phyloP scores from a whole-genome alignment of 2,113 vertebrate species.

The Martes martes region DNA sequence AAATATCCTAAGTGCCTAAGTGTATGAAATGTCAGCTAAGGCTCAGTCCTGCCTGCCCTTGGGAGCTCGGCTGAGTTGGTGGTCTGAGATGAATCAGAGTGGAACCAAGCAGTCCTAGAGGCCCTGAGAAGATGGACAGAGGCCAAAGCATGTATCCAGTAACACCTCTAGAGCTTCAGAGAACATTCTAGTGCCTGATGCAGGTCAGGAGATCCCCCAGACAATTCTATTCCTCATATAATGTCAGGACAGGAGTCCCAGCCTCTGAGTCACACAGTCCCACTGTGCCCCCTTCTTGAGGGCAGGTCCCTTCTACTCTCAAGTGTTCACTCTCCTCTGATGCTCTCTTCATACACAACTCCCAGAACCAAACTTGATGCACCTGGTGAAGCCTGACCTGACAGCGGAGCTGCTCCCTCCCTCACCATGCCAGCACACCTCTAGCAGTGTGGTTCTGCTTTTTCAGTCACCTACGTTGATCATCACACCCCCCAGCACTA shows the following conservation, averaged over 20 bases:
- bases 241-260: not conserved
- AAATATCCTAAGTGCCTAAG: not conserved
- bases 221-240: not conserved
- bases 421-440: not conserved
- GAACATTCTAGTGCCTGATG: not conserved
- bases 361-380: not conserved
- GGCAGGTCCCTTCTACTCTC: not conserved
- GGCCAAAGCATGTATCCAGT: not conserved
- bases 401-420: not conserved
- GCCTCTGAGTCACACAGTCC: not conserved
- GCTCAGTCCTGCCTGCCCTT: slow-evolving; percentile 1
- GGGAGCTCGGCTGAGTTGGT: not conserved
- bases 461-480: not conserved
- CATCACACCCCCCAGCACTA: not conserved
- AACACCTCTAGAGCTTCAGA: not conserved
- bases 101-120: not conserved
- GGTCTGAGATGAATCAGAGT: not conserved
- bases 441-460: not conserved
- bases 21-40: not conserved
- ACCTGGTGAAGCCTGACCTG: not conserved
- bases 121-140: not conserved
- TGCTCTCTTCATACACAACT: not conserved
- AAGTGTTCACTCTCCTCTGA: not conserved
- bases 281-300: not conserved
- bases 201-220: not conserved